Evolutionary conservation across 2,113 vertebrate genomes (phyloP).

Genomic region (Macroglossus sobrinus): DNA sequence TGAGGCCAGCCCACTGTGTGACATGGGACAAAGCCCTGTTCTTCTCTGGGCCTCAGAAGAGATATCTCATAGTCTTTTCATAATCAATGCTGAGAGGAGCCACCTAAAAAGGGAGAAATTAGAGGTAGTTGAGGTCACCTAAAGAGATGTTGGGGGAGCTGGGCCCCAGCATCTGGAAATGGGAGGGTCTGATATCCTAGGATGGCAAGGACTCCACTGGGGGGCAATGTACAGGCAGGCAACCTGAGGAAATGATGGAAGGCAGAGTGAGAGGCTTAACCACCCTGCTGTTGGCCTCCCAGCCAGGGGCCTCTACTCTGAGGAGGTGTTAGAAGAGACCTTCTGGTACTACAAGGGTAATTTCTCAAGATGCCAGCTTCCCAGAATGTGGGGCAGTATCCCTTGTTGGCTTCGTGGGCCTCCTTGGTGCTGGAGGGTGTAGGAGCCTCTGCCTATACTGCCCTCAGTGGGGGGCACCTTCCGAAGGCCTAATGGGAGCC

Average conservation of each 20-base stretch:
- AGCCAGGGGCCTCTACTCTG: background rate
- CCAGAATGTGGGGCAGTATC: background rate
- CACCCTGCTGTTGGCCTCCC: background rate
- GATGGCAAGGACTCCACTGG: accelerated
- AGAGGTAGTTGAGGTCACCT: background rate
- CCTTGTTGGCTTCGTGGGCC: background rate
- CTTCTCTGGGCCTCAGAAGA: background rate
- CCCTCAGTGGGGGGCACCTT: background rate
- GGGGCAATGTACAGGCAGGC: accelerated
- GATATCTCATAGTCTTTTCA: background rate
- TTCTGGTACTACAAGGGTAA: background rate
- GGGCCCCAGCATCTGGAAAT: background rate
- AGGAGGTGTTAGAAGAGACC: background rate
- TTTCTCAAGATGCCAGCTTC: background rate
- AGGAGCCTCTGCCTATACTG: background rate
- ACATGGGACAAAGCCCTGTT: background rate
- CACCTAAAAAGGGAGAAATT: background rate
- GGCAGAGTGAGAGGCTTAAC: background rate
- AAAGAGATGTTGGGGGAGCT: no score
- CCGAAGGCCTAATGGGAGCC: background rate
- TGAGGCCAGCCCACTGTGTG: background rate
- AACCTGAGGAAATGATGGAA: background rate
- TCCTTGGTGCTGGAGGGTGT: accelerated
- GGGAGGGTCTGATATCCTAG: background rate
- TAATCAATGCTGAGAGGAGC: background rate